Base-by-base conservation (phyloP, 2,113 vertebrate species). In the Rousettus leschenaultii region DNA sequence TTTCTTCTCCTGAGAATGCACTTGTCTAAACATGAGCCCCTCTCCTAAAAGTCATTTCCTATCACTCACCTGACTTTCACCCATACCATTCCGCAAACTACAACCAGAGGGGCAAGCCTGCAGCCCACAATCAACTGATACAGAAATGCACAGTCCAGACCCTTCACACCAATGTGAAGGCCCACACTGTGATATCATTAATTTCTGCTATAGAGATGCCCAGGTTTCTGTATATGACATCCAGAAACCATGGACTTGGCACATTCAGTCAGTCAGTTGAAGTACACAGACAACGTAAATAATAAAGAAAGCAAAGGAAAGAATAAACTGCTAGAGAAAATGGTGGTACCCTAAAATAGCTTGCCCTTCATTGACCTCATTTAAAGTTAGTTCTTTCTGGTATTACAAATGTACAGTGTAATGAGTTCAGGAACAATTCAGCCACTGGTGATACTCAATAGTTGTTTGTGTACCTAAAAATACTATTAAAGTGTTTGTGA, bases 1-100 rank as follows among this genome's bases (percentile, higher is more conserved):
- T 11, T 61, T 59, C 45, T 53, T 78, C 6, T 45, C 43, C 24
- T 21, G 33, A 57, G 11, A 87, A 45, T 22, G 6, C 16, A 21
- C 10, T 43, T 35, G 15, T 38, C 10, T 61, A 82, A 80, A 82
- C 0, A 26, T 3, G 38, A 68, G 10, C 3, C 7, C n/a, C 13
- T 74, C 4, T 43, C 35, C 3, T 4, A 1, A 85, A 61, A 48
- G 7, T 45, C 13, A 33, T 11, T 30, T 13, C 16, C 12, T 33
- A 21, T 33, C n/a, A 43, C 6, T 51, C 26, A 11, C 1, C 5
- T 35, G 55, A 3, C 38, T 21, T 3, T 28, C 40, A 53, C 3
- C 10, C 19, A 85, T 2, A 68, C 22, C 21, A n/a, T 9, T 0
- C 7, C 3, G 48, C 11, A 57, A 3, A 35, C 11, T 3, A 4